Conservation (phyloP, 2,888 invertebrate genomes). For the Cerceris ruficornis region DNA sequence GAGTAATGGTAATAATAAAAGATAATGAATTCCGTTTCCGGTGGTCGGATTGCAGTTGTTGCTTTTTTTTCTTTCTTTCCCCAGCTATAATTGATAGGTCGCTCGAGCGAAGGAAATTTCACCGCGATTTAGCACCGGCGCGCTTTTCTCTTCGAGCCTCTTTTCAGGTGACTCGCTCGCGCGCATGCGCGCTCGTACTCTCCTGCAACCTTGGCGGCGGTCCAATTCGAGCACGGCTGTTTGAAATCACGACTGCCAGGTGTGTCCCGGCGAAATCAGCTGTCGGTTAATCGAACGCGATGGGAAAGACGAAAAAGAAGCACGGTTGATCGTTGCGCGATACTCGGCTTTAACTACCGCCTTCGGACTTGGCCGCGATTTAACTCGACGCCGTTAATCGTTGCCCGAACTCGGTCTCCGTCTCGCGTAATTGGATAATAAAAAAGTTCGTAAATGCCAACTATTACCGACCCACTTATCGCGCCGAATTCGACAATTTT, state of each 20-base stretch:
- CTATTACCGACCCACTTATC: no score
- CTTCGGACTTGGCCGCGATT: not conserved
- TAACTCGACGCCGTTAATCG: slow-evolving; percentile 7
- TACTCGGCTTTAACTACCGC: not conserved
- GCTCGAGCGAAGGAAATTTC: slow-evolving; percentile 41
- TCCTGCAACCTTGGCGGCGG: slow-evolving; percentile 56
- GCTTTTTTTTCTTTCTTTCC: slow-evolving; percentile 11
- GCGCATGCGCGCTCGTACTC: no score
- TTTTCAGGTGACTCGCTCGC: slow-evolving; percentile 1
- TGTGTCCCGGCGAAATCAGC: slow-evolving; percentile 55
- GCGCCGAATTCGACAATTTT: no score
- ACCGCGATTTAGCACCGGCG: slow-evolving; percentile 24
- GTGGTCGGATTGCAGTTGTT: slow-evolving; percentile 4
- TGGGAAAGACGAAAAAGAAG: slow-evolving; percentile 24
- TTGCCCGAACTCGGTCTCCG: not conserved
- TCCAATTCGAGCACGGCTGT: slow-evolving; percentile 55
- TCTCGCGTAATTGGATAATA: no score
- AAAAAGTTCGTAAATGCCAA: no score
- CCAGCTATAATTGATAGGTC: slow-evolving; percentile 50
- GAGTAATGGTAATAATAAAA: slow-evolving; percentile 28
- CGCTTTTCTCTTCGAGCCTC: slow-evolving; percentile 47
- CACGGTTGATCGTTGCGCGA: not conserved
- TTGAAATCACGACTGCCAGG: slow-evolving; percentile 58
- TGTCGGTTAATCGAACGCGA: slow-evolving; percentile 50
- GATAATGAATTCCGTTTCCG: slow-evolving; percentile 37